These are phyloP conservation scores for Cheirogaleus medius DNA, from an alignment of 2,113 vertebrate species.

Conservation along the genomic window DNA sequence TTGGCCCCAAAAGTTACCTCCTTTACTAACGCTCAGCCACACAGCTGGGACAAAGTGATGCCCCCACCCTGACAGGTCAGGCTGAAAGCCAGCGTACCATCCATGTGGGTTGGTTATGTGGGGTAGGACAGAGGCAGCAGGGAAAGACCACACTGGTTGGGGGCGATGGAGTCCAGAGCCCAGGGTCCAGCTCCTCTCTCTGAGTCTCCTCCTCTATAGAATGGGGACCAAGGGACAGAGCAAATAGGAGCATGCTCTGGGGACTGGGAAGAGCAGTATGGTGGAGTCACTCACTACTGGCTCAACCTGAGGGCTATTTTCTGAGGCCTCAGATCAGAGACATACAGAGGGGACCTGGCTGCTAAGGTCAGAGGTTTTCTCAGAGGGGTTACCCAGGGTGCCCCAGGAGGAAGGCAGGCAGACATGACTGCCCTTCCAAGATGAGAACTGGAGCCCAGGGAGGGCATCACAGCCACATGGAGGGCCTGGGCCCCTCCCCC, in stretches of 20 bases:
- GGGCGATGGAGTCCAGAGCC: not conserved
- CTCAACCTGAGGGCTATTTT: not conserved
- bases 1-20: not conserved
- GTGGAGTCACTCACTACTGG: not conserved
- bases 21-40: not conserved
- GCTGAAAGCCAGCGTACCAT: not conserved
- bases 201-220: not conserved
- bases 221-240: not conserved
- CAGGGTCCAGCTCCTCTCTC: not conserved
- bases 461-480: not conserved
- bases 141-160: fast-evolving
- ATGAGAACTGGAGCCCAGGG: not conserved
- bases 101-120: no score
- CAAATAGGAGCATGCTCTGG: not conserved
- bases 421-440: not conserved
- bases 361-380: not conserved
- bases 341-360: not conserved
- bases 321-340: not conserved
- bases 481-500: not conserved
- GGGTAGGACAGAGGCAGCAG: fast-evolving
- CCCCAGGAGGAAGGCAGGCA: not conserved
- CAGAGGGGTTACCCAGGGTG: not conserved
- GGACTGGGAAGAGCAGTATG: not conserved
- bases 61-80: no score
- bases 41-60: not conserved